phyloP scores from a whole-genome alignment of 1,140 invertebrate species.

The Caenorhabditis brenneri region DNA sequence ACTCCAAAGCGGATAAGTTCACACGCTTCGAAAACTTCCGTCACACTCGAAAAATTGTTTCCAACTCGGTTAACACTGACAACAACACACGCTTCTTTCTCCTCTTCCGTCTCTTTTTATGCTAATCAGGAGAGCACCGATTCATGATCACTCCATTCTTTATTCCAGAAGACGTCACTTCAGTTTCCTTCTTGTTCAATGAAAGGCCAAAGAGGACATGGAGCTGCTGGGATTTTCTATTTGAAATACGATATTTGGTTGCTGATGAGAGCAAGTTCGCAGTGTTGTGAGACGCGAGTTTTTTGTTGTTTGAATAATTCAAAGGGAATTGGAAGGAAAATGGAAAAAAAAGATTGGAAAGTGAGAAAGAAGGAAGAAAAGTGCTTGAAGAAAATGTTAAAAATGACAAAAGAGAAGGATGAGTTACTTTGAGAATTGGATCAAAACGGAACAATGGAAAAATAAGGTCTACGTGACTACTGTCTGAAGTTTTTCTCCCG shows the following conservation, averaged over 20 bases:
- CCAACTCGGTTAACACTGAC: neutral
- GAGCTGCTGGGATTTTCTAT: neutral
- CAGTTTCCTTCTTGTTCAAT: neutral
- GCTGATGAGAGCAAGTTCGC: neutral
- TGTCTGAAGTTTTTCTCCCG: no score
- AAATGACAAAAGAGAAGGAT: neutral
- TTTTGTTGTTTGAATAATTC: slow-evolving; percentile 31
- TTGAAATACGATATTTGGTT: slow-evolving; percentile 3
- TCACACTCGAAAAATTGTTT: neutral
- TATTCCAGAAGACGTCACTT: slow-evolving; percentile 15
- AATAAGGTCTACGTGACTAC: neutral
- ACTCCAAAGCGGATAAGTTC: neutral
- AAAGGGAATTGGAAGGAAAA: neutral
- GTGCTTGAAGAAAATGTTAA: neutral
- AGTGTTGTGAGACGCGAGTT: neutral
- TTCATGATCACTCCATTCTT: neutral
- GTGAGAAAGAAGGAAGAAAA: neutral
- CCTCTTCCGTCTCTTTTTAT: neutral
- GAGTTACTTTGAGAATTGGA: neutral
- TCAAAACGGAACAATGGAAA: neutral
- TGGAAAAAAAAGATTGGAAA: neutral
- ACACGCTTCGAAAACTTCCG: neutral
- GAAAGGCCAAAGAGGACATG: slow-evolving; percentile 20
- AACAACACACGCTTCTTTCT: no score
- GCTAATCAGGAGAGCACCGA: neutral